These are phyloP conservation scores for Toxonevra muliebris DNA, from an alignment of 2,888 invertebrate genomes.

Conservation along the genomic window DNA sequence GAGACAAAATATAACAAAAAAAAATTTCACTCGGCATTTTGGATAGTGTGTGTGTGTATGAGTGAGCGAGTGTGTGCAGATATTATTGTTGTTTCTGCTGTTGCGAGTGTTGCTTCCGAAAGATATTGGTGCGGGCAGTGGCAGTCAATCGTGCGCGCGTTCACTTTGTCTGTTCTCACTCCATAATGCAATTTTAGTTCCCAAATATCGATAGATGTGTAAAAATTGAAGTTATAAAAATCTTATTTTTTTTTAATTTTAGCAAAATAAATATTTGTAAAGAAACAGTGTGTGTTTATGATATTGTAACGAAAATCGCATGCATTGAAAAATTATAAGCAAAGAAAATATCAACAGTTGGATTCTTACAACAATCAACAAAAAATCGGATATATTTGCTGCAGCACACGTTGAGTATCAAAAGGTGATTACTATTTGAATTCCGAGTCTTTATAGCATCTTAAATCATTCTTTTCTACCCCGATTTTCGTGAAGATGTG, in stretches of 20 bases:
- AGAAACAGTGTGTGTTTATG: background rate
- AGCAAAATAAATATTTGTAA: background rate
- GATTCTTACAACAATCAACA: too few species aligned
- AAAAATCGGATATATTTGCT: too few species aligned
- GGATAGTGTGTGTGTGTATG: constrained; percentile 30
- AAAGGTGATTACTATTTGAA: too few species aligned
- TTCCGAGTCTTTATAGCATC: too few species aligned
- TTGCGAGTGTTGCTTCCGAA: constrained; percentile 14
- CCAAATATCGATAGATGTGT: too few species aligned
- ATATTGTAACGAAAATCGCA: background rate
- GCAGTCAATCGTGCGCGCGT: background rate
- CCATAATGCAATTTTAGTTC: background rate
- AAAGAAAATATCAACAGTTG: too few species aligned
- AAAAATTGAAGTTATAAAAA: too few species aligned
- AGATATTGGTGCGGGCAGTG: background rate
- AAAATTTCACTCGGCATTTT: constrained; percentile 33
- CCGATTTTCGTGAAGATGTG: too few species aligned
- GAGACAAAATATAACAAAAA: constrained; percentile 29
- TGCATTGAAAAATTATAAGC: too few species aligned
- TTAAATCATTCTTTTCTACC: too few species aligned
- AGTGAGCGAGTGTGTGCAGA: constrained; percentile 36
- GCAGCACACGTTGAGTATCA: too few species aligned
- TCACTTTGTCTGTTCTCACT: background rate
- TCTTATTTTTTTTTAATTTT: background rate
- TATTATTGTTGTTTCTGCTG: background rate